phyloP scores from a whole-genome alignment of 2,888 invertebrate genomes.

The Volucella bombylans region DNA sequence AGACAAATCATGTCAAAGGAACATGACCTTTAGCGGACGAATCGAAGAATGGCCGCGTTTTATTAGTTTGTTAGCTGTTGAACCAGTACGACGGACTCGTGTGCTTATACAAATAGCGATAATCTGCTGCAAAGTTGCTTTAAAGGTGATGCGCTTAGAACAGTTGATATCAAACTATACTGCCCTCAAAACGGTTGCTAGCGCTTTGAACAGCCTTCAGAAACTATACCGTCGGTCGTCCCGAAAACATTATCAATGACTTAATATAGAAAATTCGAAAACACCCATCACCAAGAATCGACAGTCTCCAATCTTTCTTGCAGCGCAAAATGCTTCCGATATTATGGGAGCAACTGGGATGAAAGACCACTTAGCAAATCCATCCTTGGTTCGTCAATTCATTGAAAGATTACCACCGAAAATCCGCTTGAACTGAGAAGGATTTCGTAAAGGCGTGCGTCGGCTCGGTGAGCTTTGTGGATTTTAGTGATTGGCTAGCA shows the following conservation, averaged over 20 bases:
- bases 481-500: constrained; percentile 23
- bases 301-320: constrained; percentile 29
- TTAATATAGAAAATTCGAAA: constrained; percentile 17
- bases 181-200: constrained; percentile 7
- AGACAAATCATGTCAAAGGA: constrained; percentile 23
- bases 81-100: constrained; percentile 4
- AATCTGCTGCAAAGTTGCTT: constrained; percentile 26
- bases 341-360: constrained; percentile 13
- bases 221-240: constrained; percentile 8
- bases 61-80: not conserved
- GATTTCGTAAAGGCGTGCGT: not conserved
- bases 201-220: not conserved
- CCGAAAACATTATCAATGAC: constrained; percentile 1
- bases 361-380: constrained; percentile 7
- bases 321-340: constrained; percentile 24
- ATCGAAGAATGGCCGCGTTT: too few relatives aligned
- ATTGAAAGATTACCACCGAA: constrained; percentile 1
- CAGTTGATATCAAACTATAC: constrained; percentile 17
- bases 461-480: not conserved
- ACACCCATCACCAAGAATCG: constrained; percentile 9
- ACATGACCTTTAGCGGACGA: too few relatives aligned
- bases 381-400: not conserved
- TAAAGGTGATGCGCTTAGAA: constrained; percentile 9
- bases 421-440: constrained; percentile 11
- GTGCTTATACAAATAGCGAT: constrained; percentile 21